These are phyloP conservation scores for Lysiphlebus fabarum DNA, from an alignment of 1,140 invertebrate species.

Conservation along the genomic window DNA sequence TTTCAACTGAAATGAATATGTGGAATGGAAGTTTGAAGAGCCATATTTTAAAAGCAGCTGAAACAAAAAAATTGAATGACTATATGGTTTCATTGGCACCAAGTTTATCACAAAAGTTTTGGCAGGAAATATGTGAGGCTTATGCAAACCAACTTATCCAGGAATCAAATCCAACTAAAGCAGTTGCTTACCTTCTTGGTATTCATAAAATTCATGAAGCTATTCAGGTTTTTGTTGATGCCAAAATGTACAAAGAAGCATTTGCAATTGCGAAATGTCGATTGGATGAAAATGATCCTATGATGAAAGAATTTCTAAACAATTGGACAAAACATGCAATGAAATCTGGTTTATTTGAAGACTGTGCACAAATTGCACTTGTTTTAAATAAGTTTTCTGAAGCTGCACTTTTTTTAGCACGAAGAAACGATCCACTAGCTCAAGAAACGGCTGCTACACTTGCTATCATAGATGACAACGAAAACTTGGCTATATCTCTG, in stretches of 20 bases:
- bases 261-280: slow-evolving; percentile 60
- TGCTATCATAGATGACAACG: slow-evolving; percentile 35
- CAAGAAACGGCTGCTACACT: slow-evolving; percentile 42
- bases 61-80: slow-evolving; percentile 42
- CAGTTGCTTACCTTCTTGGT: slow-evolving; percentile 61
- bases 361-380: slow-evolving; percentile 59
- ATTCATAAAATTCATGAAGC: slow-evolving; percentile 63
- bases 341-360: slow-evolving; percentile 56
- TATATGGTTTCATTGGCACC: slow-evolving; percentile 46
- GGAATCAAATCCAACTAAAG: slow-evolving; percentile 56
- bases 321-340: slow-evolving; percentile 56
- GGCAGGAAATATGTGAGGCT: slow-evolving; percentile 59
- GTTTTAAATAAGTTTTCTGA: slow-evolving; percentile 38
- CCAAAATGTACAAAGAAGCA: slow-evolving; percentile 62
- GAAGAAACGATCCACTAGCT: slow-evolving; percentile 33
- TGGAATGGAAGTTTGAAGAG: slow-evolving; percentile 42
- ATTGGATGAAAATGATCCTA: slow-evolving; percentile 55
- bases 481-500: slow-evolving; percentile 32
- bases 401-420: slow-evolving; percentile 39
- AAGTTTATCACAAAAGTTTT: slow-evolving; percentile 46
- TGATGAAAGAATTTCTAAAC: slow-evolving; percentile 52
- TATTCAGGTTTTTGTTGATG: slow-evolving; percentile 57
- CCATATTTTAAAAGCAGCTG: slow-evolving; percentile 37
- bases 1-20: slow-evolving; percentile 39
- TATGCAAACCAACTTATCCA: slow-evolving; percentile 63